Conservation (phyloP, 2,888 invertebrate genomes). For the Desoria tigrina region DNA sequence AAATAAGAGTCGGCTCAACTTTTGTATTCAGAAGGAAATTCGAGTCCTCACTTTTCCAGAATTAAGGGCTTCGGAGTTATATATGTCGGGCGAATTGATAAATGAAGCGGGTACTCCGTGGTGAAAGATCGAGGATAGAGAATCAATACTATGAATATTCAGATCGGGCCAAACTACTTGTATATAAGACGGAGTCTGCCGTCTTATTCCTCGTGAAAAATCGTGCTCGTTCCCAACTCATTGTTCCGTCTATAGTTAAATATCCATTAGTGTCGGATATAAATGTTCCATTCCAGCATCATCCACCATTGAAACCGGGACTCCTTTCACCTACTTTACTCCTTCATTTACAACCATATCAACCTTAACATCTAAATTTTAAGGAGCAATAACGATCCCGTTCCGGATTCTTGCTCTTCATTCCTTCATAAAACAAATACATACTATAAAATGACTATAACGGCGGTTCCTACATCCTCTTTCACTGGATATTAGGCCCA, state of each 20-base stretch:
- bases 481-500: no score
- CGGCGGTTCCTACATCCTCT: no score
- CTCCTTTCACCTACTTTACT: not conserved
- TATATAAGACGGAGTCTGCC: no score
- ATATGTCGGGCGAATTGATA: no score
- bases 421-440: not conserved
- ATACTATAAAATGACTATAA: no score
- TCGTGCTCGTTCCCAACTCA: constrained; percentile 14
- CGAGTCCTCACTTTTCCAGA: no score
- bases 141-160: constrained; percentile 3
- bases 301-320: not conserved
- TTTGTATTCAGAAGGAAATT: no score
- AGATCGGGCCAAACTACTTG: no score
- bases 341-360: constrained; percentile 5
- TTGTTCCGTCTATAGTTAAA: constrained; percentile 13
- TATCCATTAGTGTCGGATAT: constrained; percentile 15
- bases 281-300: not conserved
- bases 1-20: no score
- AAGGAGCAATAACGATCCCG: constrained; percentile 1
- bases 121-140: not conserved
- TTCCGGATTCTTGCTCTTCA: not conserved
- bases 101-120: not conserved
- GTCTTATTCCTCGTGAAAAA: constrained; percentile 8
- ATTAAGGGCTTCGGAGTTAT: no score
- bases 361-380: constrained; percentile 7